A percentile compares a stretch with the other conserved stretches of the same genome.
Evolutionary conservation across 2,113 vertebrate species (phyloP).

Genomic region (Pimephales promelas): DNA sequence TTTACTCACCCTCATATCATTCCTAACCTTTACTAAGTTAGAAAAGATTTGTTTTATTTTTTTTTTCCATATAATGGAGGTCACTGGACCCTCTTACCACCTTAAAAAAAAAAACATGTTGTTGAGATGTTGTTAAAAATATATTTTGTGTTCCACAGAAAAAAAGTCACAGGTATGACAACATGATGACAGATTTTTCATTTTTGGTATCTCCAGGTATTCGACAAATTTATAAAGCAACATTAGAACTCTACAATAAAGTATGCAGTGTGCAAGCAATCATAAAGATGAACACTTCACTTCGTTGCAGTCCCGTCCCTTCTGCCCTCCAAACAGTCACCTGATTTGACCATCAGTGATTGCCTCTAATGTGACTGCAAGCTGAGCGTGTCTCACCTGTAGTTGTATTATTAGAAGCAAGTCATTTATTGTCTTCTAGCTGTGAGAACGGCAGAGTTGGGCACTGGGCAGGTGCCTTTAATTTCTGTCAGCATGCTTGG

Average conservation of each 20-base stretch:
- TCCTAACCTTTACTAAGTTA: not conserved
- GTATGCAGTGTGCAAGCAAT: not conserved
- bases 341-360: conserved; percentile 17
- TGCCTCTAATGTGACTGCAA: conserved; percentile 34
- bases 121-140: too few species aligned
- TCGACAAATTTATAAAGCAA: not conserved
- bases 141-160: too few species aligned
- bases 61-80: too few species aligned
- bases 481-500: conserved; percentile 14
- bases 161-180: not conserved
- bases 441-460: conserved; percentile 23
- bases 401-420: conserved; percentile 46
- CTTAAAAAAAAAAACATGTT: too few species aligned
- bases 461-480: conserved; percentile 28
- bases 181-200: not conserved
- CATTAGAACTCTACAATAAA: not conserved
- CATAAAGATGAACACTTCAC: not conserved
- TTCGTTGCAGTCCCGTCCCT: not conserved
- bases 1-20: not conserved
- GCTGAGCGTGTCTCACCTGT: not conserved
- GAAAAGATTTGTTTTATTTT: too few species aligned
- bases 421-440: conserved; percentile 48
- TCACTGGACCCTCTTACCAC: not conserved
- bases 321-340: conserved; percentile 21
- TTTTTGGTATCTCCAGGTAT: not conserved